Percentiles rank a stretch among this genome's conserved stretches.
phyloP scores from a whole-genome alignment of 2,797 vertebrate species.

The Neostethus bicornis region DNA sequence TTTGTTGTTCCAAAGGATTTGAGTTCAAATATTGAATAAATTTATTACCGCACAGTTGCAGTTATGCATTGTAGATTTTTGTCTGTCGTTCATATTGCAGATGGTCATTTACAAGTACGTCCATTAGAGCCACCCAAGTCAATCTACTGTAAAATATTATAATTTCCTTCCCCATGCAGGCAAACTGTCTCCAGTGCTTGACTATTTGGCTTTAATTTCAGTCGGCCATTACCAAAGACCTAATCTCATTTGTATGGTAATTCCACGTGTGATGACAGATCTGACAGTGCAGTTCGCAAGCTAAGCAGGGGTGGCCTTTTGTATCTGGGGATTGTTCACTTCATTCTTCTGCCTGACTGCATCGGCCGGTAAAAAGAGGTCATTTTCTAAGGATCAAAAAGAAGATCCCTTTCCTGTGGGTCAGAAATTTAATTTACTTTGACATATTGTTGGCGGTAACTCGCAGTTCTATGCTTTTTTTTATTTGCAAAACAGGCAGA shows the following conservation, averaged over 20 bases:
- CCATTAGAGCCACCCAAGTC: conserved; percentile 9
- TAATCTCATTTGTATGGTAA: conserved; percentile 86
- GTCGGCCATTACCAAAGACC: conserved; percentile 73
- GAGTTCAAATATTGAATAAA: conserved; percentile 11
- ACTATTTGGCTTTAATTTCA: conserved; percentile 72
- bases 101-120: conserved; percentile 17
- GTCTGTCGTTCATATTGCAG: neutral
- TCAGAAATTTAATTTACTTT: conserved; percentile 58
- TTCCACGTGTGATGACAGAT: conserved; percentile 66
- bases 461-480: conserved; percentile 50
- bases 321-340: conserved; percentile 50
- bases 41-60: no score
- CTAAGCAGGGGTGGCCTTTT: conserved; percentile 57
- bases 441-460: conserved; percentile 59
- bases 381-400: conserved; percentile 52
- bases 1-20: conserved; percentile 8
- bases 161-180: conserved; percentile 43
- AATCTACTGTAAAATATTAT: conserved; percentile 35
- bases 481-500: conserved; percentile 16
- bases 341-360: conserved; percentile 59
- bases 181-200: conserved; percentile 56
- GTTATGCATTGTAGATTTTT: conserved; percentile 4
- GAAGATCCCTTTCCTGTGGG: conserved; percentile 15
- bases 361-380: conserved; percentile 54
- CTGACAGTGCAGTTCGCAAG: conserved; percentile 48